Base-by-base conservation (phyloP, 2,797 vertebrate species). In the Petrocephalus schoutedeni region DNA sequence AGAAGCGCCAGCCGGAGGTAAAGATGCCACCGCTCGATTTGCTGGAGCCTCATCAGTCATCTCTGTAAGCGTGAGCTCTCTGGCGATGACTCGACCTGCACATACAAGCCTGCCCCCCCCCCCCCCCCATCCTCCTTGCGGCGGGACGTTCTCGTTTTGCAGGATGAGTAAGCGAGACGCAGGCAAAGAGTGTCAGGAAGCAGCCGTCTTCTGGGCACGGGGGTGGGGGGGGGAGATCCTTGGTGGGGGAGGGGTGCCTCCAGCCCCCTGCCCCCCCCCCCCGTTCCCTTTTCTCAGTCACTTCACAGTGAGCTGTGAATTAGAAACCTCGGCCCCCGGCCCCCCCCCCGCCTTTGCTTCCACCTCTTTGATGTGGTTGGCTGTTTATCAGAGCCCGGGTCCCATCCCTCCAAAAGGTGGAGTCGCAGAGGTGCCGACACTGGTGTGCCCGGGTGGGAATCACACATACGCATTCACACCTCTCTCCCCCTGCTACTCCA, bases 321-420 rank as follows among this genome's bases (percentile, higher is more conserved):
- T 86, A 36, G 58, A 3, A 49, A 12, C 8, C 86, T 14, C 3
- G 21, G 12, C 86, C n/a, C 59, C 58, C 58, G 8, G n/a, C 23
- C 54, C 28, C 28, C 10, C 14, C 58, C 23, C 23, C 3, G 19
- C 36, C 87, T 41, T 4, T 64, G 14, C 23, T 4, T 14, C 41
- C 57, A 16, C 21, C 21, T 56, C 54, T 88, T 88, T 88, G 74
- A 84, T 88, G 36, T 83, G 77, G 36, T 10, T 16, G 49, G 1
- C 32, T 84, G 87, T 88, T 88, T 88, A 84, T 49, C 77, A 53
- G 87, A 58, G 87, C 57, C 77, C 49, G 77, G 0, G 28, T 10
- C 59, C 54, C 10, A 2, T 3, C 57, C 12, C 51, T 0, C 14
- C 14, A 10, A 49, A 5, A 58, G 57, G 58, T 12, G 23, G 80